Percentiles rank a stretch among this genome's conserved stretches.
Conservation (phyloP, 2,888 invertebrate genomes). For the Sturmia bella region DNA sequence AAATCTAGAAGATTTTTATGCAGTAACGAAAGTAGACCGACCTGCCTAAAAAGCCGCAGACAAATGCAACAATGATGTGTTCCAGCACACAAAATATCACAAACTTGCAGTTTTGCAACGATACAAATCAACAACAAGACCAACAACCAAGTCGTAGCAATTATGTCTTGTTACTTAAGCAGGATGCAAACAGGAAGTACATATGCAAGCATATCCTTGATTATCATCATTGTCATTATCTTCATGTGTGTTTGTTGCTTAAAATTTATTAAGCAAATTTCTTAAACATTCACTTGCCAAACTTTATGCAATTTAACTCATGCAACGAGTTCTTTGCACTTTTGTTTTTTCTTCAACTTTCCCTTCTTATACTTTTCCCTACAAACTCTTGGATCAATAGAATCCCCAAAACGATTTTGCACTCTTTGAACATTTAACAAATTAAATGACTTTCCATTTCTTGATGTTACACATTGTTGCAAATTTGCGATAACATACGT, state of each 20-base stretch:
- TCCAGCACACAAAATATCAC: slow-evolving; percentile 38
- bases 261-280: slow-evolving; percentile 8
- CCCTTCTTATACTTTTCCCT: not conserved
- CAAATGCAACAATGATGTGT: slow-evolving; percentile 72
- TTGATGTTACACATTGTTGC: slow-evolving; percentile 73
- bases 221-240: slow-evolving; percentile 35
- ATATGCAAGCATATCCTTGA: slow-evolving; percentile 29
- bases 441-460: slow-evolving; percentile 81
- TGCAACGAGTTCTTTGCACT: slow-evolving; percentile 49
- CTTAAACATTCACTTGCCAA: slow-evolving; percentile 28
- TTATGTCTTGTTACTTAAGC: not conserved
- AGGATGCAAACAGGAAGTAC: not conserved
- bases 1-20: not conserved
- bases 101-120: slow-evolving; percentile 28
- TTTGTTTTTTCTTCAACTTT: not conserved
- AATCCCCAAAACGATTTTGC: slow-evolving; percentile 26
- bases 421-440: slow-evolving; percentile 78
- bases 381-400: slow-evolving; percentile 66
- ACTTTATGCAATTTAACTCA: slow-evolving; percentile 28
- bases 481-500: slow-evolving; percentile 21
- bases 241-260: not conserved
- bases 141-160: not conserved
- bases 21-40: slow-evolving; percentile 53
- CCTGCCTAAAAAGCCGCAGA: slow-evolving; percentile 72
- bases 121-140: slow-evolving; percentile 4